These are phyloP conservation scores for Erpornis zantholeuca DNA, from an alignment of 2,113 vertebrate species.

Conservation along the genomic window DNA sequence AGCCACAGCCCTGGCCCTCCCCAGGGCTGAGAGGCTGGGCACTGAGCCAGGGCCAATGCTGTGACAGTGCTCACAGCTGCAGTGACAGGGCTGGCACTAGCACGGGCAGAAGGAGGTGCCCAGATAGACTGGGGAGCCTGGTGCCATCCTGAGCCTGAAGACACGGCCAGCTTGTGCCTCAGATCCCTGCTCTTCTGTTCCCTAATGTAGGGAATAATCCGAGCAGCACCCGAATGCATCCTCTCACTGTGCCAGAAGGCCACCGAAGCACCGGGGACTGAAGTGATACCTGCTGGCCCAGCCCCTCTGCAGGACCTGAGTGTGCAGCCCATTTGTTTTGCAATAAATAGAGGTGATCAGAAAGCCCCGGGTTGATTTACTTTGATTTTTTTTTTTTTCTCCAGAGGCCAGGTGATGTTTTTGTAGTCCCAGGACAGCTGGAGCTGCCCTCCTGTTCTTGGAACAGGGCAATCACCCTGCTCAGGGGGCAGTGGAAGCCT, in stretches of 20 bases:
- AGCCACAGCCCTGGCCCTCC: neutral
- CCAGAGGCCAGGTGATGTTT: neutral
- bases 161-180: neutral
- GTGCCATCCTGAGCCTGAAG: neutral
- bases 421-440: neutral
- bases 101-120: neutral
- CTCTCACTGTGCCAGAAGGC: accelerated
- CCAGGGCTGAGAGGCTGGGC: neutral
- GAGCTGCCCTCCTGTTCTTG: accelerated
- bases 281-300: no score
- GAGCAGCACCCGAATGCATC: neutral
- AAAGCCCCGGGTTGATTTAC: neutral
- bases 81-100: neutral
- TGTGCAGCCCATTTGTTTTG: neutral
- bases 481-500: neutral
- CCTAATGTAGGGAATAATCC: neutral
- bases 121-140: neutral
- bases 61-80: neutral
- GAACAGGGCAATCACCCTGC: accelerated
- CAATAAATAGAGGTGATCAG: neutral
- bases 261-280: neutral
- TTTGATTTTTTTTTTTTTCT: neutral
- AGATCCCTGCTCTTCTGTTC: neutral
- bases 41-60: neutral
- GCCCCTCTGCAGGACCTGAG: neutral